Evolutionary conservation across 2,888 invertebrate species (phyloP), one percentile per base, ranked within the genome.

Genomic region (Blera fallax): DNA sequence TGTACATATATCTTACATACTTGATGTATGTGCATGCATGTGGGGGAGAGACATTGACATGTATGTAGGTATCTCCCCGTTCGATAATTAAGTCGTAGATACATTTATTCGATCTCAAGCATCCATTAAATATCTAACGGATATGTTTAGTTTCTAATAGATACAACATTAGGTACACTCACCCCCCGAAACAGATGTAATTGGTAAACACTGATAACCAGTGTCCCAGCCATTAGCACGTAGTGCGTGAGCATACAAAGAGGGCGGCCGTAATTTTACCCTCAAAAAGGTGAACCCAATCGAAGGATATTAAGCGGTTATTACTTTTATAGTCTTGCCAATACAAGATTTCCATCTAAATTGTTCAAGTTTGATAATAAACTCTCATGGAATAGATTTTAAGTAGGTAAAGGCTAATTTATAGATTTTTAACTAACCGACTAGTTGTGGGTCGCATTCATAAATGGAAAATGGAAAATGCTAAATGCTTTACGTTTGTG

Each of bases 221-320:
- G 11, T 74, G 79, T 84, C 69, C 74, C 79, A 69, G 67, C 76
- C 65, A 81, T 85, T 85, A 70, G 50, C 84, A 84, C 80, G 84
- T 80, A 69, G 34, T 24, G 27, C 34, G 54, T 34, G 45, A 16
- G 64, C 56, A 32, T 40, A 54, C 27, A 56, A 48, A 52, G 60
- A 16, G 52, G 74, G 50, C 27, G 54, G 37, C 11, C 29, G 24
- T 16, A 14, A 62, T 50, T 52, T 56, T n/a, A 64, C 56, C 62
- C 70, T 29, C 43, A 10, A 21, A 67, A 85, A 80, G 80, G 73
- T 78, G 58, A 64, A 67, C 83, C 60, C 37, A 58, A 70, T 84
- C 69, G 74, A 84, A 84, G 60, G 73, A 60, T 76, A 76, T 80
- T 80, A 85, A 85, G 81, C 74, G 67, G 67, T 76, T 85, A 85